A percentile compares a stretch with the other conserved stretches of the same genome.
phyloP scores from a whole-genome alignment of 2,113 vertebrate genomes.

The Phalacrocorax brasilianus region DNA sequence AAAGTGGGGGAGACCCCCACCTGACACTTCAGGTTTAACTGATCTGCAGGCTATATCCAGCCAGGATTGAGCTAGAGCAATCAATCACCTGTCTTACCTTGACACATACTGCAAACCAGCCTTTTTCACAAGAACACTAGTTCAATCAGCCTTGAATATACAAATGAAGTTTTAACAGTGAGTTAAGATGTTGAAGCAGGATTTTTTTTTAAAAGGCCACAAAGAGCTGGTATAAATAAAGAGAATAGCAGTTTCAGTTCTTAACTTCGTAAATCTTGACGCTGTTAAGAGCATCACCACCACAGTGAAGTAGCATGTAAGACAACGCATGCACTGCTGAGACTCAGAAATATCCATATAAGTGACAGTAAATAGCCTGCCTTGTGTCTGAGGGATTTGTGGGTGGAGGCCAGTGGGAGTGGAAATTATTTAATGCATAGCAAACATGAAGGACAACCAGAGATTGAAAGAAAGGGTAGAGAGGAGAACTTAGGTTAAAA shows the following conservation, averaged over 20 bases:
- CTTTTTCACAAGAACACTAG: neutral
- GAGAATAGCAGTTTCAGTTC: constrained; percentile 12
- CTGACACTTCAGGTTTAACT: neutral
- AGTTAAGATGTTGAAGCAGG: constrained; percentile 3
- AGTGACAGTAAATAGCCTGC: neutral
- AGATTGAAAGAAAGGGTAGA: neutral
- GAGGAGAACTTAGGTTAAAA: neutral
- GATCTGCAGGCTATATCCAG: neutral
- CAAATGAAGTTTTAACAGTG: constrained; percentile 42
- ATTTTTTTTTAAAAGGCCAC: constrained; percentile 42
- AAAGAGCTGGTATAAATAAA: neutral
- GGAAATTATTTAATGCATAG: neutral
- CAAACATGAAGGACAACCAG: neutral
- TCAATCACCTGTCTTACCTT: neutral
- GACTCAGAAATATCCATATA: neutral
- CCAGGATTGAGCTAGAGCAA: neutral
- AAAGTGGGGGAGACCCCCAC: neutral
- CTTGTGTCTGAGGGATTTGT: neutral
- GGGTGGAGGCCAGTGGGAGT: neutral
- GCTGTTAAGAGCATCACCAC: neutral
- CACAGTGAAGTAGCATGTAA: neutral
- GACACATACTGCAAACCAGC: neutral
- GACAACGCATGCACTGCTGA: neutral
- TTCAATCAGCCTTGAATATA: constrained; percentile 3
- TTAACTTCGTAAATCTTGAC: neutral